Percentiles rank a stretch among this genome's conserved stretches.
Conservation (phyloP, 2,888 invertebrate species). For the Harpagoxenus sublaevis region DNA sequence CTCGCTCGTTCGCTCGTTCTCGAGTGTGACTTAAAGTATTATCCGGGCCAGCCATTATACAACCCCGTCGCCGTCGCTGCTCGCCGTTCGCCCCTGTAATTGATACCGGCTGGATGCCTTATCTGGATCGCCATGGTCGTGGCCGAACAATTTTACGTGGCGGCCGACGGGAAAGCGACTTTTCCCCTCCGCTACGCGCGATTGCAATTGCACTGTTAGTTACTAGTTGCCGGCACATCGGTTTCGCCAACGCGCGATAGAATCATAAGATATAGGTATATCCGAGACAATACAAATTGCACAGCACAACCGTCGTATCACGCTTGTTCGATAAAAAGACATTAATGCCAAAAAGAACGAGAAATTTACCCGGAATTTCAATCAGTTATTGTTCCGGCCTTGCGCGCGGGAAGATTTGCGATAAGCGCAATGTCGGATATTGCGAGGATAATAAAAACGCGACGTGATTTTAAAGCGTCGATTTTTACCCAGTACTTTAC, state of each 20-base stretch:
- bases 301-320: slow-evolving; percentile 27
- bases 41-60: slow-evolving; percentile 80
- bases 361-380: slow-evolving; percentile 36
- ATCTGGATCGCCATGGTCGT: slow-evolving; percentile 72
- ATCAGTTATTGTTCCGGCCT: slow-evolving; percentile 19
- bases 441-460: neutral
- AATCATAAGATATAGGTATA: slow-evolving; percentile 31
- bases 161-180: slow-evolving; percentile 38
- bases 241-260: slow-evolving; percentile 1
- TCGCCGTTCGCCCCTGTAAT: slow-evolving; percentile 71
- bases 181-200: slow-evolving; percentile 5
- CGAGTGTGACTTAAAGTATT: slow-evolving; percentile 77
- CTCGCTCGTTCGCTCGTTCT: slow-evolving; percentile 5
- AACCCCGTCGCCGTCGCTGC: slow-evolving; percentile 59
- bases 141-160: slow-evolving; percentile 57
- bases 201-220: slow-evolving; percentile 35
- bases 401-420: neutral
- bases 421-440: slow-evolving; percentile 12
- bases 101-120: slow-evolving; percentile 76
- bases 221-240: neutral
- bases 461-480: neutral
- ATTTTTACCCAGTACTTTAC: neutral
- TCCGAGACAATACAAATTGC: slow-evolving; percentile 37
- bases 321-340: slow-evolving; percentile 43
- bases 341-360: slow-evolving; percentile 24